Percentiles rank a stretch among this genome's conserved stretches.
These are phyloP conservation scores for Archilochus colubris DNA, from an alignment of 2,113 vertebrate genomes.

Conservation along the genomic window DNA sequence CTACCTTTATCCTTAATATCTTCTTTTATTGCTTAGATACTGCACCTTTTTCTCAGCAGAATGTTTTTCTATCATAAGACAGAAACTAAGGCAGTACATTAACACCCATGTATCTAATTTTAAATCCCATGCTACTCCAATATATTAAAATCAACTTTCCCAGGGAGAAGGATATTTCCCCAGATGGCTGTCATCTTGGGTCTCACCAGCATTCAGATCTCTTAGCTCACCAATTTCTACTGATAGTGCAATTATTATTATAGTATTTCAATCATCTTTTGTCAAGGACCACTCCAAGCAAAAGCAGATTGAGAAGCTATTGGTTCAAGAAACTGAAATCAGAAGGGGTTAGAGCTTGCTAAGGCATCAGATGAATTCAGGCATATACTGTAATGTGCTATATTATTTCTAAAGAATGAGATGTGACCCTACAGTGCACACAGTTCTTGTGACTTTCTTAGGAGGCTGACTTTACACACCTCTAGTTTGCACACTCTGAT, in stretches of 20 bases:
- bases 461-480: neutral
- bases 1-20: neutral
- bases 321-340: neutral
- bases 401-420: neutral
- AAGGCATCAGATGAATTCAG: neutral
- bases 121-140: neutral
- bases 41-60: neutral
- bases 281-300: neutral
- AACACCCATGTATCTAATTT: neutral
- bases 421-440: neutral
- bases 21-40: neutral
- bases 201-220: neutral
- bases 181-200: neutral
- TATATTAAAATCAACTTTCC: neutral
- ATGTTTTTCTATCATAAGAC: neutral
- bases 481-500: neutral
- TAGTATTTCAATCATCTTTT: neutral
- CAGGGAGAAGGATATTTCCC: neutral
- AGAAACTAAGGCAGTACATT: neutral
- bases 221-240: neutral
- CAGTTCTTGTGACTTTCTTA: neutral
- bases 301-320: neutral
- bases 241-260: neutral
- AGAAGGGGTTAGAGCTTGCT: neutral
- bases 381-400: fast-evolving